Percentiles rank a stretch among this genome's conserved stretches.
These are phyloP conservation scores for Anoplophora glabripennis DNA, from an alignment of 1,140 invertebrate genomes.

Conservation along the genomic window DNA sequence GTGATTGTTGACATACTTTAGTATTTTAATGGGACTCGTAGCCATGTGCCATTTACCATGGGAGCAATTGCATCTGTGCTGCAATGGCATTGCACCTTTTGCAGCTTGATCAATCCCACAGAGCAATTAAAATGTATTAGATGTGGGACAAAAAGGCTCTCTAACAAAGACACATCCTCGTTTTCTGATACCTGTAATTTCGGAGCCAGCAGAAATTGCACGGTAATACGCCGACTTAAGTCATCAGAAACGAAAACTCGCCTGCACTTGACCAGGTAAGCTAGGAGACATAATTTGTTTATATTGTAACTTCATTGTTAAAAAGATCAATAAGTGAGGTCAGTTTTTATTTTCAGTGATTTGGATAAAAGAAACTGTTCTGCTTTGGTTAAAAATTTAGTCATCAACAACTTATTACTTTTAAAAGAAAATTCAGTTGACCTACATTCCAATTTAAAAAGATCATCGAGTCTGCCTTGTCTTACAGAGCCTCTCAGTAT, in stretches of 20 bases:
- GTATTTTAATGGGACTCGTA: conserved; percentile 32
- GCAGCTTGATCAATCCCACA: conserved; percentile 81
- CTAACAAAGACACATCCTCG: conserved; percentile 29
- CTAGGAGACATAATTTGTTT: background rate
- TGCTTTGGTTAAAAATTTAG: conserved; percentile 28
- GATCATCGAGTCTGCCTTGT: conserved; percentile 27
- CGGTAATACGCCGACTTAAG: conserved; percentile 36
- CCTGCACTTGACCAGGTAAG: conserved; percentile 5
- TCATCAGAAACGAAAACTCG: conserved; percentile 5
- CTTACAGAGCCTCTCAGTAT: conserved; percentile 11
- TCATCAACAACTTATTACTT: conserved; percentile 24
- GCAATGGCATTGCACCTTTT: conserved; percentile 84
- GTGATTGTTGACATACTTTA: conserved; percentile 26
- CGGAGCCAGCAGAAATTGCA: conserved; percentile 31
- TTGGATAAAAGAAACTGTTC: conserved; percentile 26
- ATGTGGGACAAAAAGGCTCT: conserved; percentile 59
- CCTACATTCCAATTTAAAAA: conserved; percentile 6
- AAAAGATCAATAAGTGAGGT: conserved; percentile 33
- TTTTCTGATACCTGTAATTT: conserved; percentile 13
- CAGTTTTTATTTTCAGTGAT: conserved; percentile 29
- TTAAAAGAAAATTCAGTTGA: conserved; percentile 7
- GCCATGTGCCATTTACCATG: conserved; percentile 57
- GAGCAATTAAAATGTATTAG: conserved; percentile 74
- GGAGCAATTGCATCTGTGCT: conserved; percentile 86
- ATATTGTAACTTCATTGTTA: conserved; percentile 20